Percentiles rank a stretch among this genome's conserved stretches.
Conservation (phyloP, 2,888 invertebrate species). For the Ischnus inquisitorius region DNA sequence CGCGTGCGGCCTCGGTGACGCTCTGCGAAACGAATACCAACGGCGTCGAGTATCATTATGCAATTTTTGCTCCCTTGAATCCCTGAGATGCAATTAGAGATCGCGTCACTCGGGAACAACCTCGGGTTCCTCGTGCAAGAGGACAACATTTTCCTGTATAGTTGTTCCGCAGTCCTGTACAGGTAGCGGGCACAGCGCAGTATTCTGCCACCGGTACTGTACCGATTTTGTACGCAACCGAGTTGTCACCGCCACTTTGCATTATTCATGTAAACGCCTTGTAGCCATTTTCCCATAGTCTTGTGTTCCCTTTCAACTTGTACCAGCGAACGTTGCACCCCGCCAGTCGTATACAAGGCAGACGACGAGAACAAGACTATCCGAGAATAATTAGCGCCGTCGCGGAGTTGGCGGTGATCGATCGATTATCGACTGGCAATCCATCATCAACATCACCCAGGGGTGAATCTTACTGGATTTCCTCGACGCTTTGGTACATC, state of each 20-base stretch:
- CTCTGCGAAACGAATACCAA: constrained; percentile 55
- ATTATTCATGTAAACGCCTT: constrained; percentile 62
- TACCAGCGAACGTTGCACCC: not conserved
- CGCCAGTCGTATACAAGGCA: not conserved
- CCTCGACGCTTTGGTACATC: not conserved
- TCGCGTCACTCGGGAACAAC: constrained; percentile 59
- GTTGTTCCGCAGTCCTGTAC: not conserved
- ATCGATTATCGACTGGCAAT: constrained; percentile 21
- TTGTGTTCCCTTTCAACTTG: constrained; percentile 32
- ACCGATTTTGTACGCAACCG: constrained; percentile 30
- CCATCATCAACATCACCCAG: constrained; percentile 2
- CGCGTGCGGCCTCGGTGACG: constrained; percentile 17
- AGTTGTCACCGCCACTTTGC: constrained; percentile 56
- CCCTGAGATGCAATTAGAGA: constrained; percentile 72
- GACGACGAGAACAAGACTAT: not conserved
- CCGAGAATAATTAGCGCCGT: constrained; percentile 18
- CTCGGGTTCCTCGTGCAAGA: constrained; percentile 42
- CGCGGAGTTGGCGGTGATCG: not conserved
- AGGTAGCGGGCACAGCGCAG: not conserved
- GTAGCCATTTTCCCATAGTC: constrained; percentile 31
- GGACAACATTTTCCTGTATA: constrained; percentile 2
- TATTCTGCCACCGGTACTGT: constrained; percentile 1
- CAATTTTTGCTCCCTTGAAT: constrained; percentile 72
- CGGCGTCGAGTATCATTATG: constrained; percentile 70
- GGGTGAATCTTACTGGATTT: not conserved